phyloP scores from a whole-genome alignment of 1,140 invertebrate species.

The Macrobrachium rosenbergii region DNA sequence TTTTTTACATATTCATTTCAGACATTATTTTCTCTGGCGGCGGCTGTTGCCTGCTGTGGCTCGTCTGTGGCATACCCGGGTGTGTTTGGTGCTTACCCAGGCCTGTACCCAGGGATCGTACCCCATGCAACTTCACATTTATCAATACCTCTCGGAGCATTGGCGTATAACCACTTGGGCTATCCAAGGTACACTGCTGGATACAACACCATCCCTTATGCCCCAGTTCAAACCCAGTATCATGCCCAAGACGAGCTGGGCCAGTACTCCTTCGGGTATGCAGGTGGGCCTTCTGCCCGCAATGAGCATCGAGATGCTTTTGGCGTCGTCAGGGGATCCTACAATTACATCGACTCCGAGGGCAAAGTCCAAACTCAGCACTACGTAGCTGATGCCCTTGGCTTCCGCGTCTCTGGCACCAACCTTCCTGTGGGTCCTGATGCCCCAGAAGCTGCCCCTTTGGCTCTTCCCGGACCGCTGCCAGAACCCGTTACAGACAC shows the following conservation, averaged over 20 bases:
- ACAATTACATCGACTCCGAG: slow-evolving; percentile 54
- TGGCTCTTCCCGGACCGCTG: not conserved
- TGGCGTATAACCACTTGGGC: too few relatives aligned
- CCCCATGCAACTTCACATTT: too few relatives aligned
- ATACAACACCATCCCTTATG: slow-evolving; percentile 25
- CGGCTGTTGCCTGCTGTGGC: too few relatives aligned
- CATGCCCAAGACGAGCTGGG: slow-evolving; percentile 51
- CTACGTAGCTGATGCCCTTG: slow-evolving; percentile 51
- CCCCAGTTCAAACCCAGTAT: slow-evolving; percentile 40
- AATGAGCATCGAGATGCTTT: slow-evolving; percentile 39
- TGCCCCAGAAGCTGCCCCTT: slow-evolving; percentile 8
- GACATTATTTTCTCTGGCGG: too few relatives aligned
- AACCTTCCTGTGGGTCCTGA: slow-evolving; percentile 42
- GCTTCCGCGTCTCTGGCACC: slow-evolving; percentile 56
- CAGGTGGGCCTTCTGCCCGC: slow-evolving; percentile 42
- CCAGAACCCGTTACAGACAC: slow-evolving; percentile 38
- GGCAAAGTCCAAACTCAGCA: slow-evolving; percentile 50
- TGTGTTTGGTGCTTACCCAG: too few relatives aligned
- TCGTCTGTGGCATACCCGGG: too few relatives aligned
- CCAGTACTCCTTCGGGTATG: slow-evolving; percentile 51
- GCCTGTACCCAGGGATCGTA: too few relatives aligned
- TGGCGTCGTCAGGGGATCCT: slow-evolving; percentile 38
- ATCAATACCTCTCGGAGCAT: too few relatives aligned
- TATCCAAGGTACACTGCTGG: too few relatives aligned
- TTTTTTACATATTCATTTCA: too few relatives aligned